Conservation (phyloP, 1,140 invertebrate species). For the Brachionus manjavacas region DNA sequence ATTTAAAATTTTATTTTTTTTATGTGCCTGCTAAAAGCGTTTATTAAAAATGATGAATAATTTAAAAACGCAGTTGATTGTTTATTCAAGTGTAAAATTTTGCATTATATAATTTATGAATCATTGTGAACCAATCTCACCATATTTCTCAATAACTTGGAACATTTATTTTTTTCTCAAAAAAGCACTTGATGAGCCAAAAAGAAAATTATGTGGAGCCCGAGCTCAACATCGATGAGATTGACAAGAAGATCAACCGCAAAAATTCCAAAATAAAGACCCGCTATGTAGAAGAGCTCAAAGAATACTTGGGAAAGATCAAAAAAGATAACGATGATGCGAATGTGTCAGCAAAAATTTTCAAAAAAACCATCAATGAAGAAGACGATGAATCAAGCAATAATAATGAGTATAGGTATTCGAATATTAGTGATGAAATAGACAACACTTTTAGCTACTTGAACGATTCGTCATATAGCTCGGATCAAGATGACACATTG, state of each 20-base stretch:
- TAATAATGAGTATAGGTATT: background rate
- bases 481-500: background rate
- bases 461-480: background rate
- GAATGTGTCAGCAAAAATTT: background rate
- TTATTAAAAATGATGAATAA: background rate
- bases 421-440: background rate
- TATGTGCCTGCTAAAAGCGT: background rate
- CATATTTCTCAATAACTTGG: background rate
- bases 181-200: background rate
- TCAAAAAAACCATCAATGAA: background rate
- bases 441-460: background rate
- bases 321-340: background rate
- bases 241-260: background rate
- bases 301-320: background rate
- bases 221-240: background rate
- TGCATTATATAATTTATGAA: background rate
- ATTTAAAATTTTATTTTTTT: background rate
- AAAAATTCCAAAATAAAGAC: background rate
- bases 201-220: background rate
- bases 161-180: background rate
- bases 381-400: background rate
- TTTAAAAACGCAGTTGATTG: background rate
- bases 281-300: background rate
- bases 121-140: background rate
- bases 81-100: background rate